Base-by-base conservation (phyloP, 2,797 vertebrate species). In the Notoglanidium macrostoma region DNA sequence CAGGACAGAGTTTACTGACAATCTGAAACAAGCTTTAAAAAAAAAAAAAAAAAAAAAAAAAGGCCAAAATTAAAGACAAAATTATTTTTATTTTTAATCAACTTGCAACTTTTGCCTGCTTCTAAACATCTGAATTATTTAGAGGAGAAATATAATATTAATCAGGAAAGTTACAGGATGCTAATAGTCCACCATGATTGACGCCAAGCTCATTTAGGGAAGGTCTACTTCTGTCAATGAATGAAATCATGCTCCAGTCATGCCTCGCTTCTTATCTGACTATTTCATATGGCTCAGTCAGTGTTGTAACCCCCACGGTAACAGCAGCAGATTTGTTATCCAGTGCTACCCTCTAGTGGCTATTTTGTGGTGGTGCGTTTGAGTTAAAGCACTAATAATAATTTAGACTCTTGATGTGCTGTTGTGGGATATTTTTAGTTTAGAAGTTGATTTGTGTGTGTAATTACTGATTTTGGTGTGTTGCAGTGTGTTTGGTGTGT, bases 341-440 rank as follows among this genome's bases (percentile, higher is more conserved):
- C 88, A 87, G 78, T 40, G 74, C 12, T 57, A 51, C 89, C 91
- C 85, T 91, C 92, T 92, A 87, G 85, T 91, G 92, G 70, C 49
- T 2, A 40, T 55, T 17, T 70, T 68, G 19, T 15, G 29, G 5
- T 35, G 70, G 67, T 73, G 65, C 67, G 2, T 5, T 67, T 32
- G 2, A 83, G 51, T 67, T 46, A 29, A 65, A 29, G 0, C 11
- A 44, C 6, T n/a, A 1, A 3, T n/a, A 23, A 46, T 46, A 6
- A 55, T 78, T 78, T 9, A 17, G 26, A 77, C 14, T 15, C n/a
- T 1, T 23, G 26, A 76, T 40, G 35, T 49, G 46, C 11, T 51
- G 46, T 8, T 51, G 49, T 51, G 49, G n/a, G 46, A 76, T 32
- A 9, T 77, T 55, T 77, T 77, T 0, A 8, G n/a, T 9, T 11